phyloP scores from a whole-genome alignment of 2,113 vertebrate species.

The Melanerpes formicivorus region DNA sequence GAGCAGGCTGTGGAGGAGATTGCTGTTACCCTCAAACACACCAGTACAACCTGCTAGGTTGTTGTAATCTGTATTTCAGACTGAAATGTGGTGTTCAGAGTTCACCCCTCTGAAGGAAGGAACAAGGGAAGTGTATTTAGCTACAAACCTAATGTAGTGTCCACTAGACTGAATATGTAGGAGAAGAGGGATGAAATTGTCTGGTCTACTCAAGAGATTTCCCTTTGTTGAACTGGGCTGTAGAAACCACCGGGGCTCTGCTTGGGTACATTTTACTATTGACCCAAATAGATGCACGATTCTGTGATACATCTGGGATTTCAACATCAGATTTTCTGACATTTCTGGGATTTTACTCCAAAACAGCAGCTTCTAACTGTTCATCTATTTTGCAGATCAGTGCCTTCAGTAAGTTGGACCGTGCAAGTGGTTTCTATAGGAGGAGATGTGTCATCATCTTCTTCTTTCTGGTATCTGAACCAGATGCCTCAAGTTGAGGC shows the following conservation, averaged over 20 bases:
- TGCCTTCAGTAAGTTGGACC: accelerated
- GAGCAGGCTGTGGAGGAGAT: not conserved
- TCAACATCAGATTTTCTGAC: not conserved
- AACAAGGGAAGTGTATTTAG: not conserved
- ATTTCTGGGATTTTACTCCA: not conserved
- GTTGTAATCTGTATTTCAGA: not conserved
- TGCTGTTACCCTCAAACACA: accelerated
- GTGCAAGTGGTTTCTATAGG: not conserved
- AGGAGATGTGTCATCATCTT: not conserved
- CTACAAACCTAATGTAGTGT: not conserved
- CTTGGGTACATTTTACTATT: not conserved
- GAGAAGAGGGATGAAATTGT: not conserved
- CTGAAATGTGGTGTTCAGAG: accelerated
- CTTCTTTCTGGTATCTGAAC: not conserved
- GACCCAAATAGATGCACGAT: accelerated
- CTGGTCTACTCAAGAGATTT: not conserved
- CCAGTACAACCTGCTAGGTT: not conserved
- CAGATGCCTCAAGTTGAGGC: not conserved
- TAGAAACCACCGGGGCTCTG: not conserved
- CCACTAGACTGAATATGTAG: not conserved
- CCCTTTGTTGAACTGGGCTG: not conserved
- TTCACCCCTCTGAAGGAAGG: not conserved
- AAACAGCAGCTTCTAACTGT: not conserved
- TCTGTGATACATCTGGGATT: not conserved
- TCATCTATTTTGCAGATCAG: not conserved